Conservation (phyloP, 1,140 invertebrate species). For the Periplaneta americana region DNA sequence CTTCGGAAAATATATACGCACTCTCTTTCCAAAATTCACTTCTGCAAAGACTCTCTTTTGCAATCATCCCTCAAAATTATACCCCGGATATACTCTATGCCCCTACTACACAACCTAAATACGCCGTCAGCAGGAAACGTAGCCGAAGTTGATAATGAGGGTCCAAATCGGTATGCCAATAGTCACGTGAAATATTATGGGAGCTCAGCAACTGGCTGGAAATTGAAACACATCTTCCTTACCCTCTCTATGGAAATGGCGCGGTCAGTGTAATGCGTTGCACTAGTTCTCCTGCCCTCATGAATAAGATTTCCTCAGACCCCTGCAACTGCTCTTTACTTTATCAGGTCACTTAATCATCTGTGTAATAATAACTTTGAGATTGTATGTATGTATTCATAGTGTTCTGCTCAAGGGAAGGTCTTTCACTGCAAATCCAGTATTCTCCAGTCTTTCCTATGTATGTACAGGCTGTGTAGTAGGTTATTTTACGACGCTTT, state of each 20-base stretch:
- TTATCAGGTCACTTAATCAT: too few relatives aligned
- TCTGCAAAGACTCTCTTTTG: neutral
- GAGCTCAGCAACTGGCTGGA: neutral
- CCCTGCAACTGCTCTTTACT: neutral
- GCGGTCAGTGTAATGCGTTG: neutral
- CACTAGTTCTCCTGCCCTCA: too few relatives aligned
- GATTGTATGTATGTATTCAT: too few relatives aligned
- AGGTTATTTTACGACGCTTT: too few relatives aligned
- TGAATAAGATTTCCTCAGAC: neutral
- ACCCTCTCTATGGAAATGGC: neutral
- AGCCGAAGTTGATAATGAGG: neutral
- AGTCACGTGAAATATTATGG: neutral
- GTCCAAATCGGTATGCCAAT: neutral
- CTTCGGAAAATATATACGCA: neutral
- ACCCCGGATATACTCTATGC: too few relatives aligned
- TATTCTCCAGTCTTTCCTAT: too few relatives aligned
- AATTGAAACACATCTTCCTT: neutral
- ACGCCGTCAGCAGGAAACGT: neutral
- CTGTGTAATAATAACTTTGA: too few relatives aligned
- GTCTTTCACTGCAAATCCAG: too few relatives aligned
- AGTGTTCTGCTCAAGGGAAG: too few relatives aligned
- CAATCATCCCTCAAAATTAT: neutral
- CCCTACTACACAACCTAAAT: neutral
- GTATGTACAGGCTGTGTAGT: too few relatives aligned
- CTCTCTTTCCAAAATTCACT: neutral